These are phyloP conservation scores for Microplitis deprimator DNA, from an alignment of 2,888 invertebrate genomes.

Conservation along the genomic window DNA sequence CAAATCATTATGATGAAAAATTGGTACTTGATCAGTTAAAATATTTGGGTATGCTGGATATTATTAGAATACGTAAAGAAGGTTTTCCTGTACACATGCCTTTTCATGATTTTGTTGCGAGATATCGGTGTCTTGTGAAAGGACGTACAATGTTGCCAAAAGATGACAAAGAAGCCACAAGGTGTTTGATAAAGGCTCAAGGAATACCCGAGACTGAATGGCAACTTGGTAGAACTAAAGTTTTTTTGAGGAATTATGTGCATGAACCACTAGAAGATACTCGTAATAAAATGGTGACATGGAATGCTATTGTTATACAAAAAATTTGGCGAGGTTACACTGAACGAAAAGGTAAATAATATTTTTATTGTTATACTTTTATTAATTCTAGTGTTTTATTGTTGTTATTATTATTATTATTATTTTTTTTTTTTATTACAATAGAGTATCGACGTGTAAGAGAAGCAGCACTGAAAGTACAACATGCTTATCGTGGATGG, in stretches of 20 bases:
- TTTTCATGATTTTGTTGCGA: constrained; percentile 81
- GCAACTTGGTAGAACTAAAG: constrained; percentile 90
- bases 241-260: constrained; percentile 86
- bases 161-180: constrained; percentile 71
- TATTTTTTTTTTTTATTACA: constrained; percentile 14
- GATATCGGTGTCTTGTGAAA: constrained; percentile 82
- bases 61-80: constrained; percentile 90
- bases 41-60: constrained; percentile 94
- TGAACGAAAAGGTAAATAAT: constrained; percentile 74
- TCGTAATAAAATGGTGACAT: constrained; percentile 79
- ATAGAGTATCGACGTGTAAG: constrained; percentile 78
- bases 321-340: constrained; percentile 80
- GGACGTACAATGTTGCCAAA: constrained; percentile 57
- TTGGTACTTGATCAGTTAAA: constrained; percentile 89
- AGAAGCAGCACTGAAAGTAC: constrained; percentile 81
- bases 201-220: constrained; percentile 83
- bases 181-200: constrained; percentile 76
- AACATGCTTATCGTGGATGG: constrained; percentile 90
- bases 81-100: constrained; percentile 90
- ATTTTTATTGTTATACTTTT: constrained; percentile 8
- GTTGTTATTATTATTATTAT: background rate
- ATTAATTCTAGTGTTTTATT: background rate
- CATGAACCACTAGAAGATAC: constrained; percentile 89
- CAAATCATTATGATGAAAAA: constrained; percentile 84
- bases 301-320: constrained; percentile 83